These are phyloP conservation scores for Tridacna crocea DNA, from an alignment of 2,888 invertebrate genomes.

Conservation along the genomic window DNA sequence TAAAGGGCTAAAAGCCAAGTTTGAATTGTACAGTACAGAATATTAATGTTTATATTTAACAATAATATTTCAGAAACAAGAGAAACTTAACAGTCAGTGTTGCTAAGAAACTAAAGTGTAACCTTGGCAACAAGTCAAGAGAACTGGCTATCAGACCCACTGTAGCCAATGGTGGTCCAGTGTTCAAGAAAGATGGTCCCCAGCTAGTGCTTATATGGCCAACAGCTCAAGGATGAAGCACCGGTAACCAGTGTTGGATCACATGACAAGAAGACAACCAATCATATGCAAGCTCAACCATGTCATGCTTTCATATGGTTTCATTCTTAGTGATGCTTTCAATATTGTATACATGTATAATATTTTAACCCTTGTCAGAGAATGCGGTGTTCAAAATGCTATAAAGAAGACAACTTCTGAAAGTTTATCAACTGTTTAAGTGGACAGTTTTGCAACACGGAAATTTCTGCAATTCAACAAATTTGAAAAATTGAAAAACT, in stretches of 20 bases:
- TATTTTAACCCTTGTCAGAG: background rate
- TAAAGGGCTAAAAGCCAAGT: too few species aligned
- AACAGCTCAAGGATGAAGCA: conserved; percentile 29
- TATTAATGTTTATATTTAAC: too few species aligned
- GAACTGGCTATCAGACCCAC: conserved; percentile 87
- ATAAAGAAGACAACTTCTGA: too few species aligned
- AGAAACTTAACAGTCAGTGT: conserved; percentile 90
- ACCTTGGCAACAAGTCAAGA: conserved; percentile 92
- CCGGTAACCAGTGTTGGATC: background rate
- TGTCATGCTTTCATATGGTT: background rate
- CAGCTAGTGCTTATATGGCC: conserved; percentile 82
- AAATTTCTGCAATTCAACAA: too few species aligned
- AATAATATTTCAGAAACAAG: conserved; percentile 86
- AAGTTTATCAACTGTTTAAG: too few species aligned
- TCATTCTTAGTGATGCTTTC: background rate
- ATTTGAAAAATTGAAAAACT: too few species aligned
- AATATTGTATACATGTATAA: background rate
- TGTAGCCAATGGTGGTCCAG: conserved; percentile 79
- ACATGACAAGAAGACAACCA: conserved; percentile 12
- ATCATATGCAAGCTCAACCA: background rate
- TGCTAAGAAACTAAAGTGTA: conserved; percentile 90
- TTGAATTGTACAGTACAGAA: too few species aligned
- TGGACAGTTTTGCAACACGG: too few species aligned
- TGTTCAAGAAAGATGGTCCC: conserved; percentile 82
- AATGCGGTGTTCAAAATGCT: too few species aligned